phyloP scores from a whole-genome alignment of 1,140 invertebrate genomes.

The Drosophila melanica region DNA sequence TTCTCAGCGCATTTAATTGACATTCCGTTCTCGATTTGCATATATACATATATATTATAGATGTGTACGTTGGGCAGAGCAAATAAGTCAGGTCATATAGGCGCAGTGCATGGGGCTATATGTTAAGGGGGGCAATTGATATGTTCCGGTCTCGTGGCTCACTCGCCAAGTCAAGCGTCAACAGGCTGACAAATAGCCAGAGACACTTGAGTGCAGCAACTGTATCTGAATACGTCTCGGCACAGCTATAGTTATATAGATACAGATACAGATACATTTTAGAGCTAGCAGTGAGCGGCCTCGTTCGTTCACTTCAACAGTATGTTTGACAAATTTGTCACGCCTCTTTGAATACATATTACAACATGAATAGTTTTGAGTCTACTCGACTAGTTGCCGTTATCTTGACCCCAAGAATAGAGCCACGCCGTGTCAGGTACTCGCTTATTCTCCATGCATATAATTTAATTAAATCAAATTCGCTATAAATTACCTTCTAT shows the following conservation, averaged over 20 bases:
- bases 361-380: constrained; percentile 2
- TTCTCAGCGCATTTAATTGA: constrained; percentile 59
- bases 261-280: constrained; percentile 36
- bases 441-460: constrained; percentile 4
- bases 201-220: constrained; percentile 25
- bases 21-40: constrained; percentile 48
- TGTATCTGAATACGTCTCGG: constrained; percentile 12
- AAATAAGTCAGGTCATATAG: constrained; percentile 58
- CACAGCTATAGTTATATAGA: constrained; percentile 10
- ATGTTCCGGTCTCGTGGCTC: constrained; percentile 69
- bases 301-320: constrained; percentile 33
- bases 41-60: constrained; percentile 17
- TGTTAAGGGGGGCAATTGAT: constrained; percentile 58
- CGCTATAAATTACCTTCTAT: constrained; percentile 30
- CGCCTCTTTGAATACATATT: constrained; percentile 40
- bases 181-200: constrained; percentile 36
- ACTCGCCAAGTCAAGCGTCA: constrained; percentile 54
- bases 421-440: constrained; percentile 39
- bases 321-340: constrained; percentile 54
- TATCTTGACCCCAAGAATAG: constrained; percentile 17
- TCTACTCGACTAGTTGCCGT: not conserved
- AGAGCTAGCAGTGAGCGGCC: not conserved
- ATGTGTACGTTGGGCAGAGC: constrained; percentile 11
- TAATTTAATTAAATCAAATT: constrained; percentile 69
- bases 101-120: constrained; percentile 19